A percentile compares a stretch with the other conserved stretches of the same genome.
Evolutionary conservation across 2,797 vertebrate genomes (phyloP).

Genomic region (Hippocampus kuda): DNA sequence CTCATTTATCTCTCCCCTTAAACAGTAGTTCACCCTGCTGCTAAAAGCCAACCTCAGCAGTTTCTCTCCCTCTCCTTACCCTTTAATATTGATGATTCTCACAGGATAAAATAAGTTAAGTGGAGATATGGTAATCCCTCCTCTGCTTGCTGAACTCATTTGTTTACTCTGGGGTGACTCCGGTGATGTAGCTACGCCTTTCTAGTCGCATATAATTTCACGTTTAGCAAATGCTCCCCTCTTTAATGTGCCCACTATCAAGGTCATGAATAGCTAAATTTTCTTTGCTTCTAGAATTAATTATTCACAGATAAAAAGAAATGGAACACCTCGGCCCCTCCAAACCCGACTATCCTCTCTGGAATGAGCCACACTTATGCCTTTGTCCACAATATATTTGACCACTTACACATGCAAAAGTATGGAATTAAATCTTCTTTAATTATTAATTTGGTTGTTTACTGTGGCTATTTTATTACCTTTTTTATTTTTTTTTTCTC

Average conservation of each 20-base stretch:
- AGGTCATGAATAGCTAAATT: slow-evolving; percentile 62
- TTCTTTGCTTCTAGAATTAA: slow-evolving; percentile 47
- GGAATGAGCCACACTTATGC: slow-evolving; percentile 21
- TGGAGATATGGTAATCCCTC: slow-evolving; percentile 74
- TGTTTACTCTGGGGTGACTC: slow-evolving; percentile 72
- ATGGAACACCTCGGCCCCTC: slow-evolving; percentile 5
- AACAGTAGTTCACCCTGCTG: slow-evolving; percentile 66
- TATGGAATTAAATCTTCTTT: slow-evolving; percentile 1
- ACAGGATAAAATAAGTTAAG: slow-evolving; percentile 76
- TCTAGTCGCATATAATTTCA: slow-evolving; percentile 67
- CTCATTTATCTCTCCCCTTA: slow-evolving; percentile 71
- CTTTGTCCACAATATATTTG: slow-evolving; percentile 29
- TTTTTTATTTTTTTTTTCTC: neutral
- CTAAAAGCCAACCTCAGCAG: slow-evolving; percentile 70
- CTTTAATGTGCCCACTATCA: slow-evolving; percentile 61
- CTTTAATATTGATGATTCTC: slow-evolving; percentile 79
- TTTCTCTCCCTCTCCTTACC: slow-evolving; percentile 65
- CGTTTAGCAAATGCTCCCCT: slow-evolving; percentile 57
- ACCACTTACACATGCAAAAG: slow-evolving; percentile 14
- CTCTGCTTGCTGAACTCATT: slow-evolving; percentile 68
- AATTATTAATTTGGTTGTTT: slow-evolving; percentile 11
- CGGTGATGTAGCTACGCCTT: slow-evolving; percentile 60
- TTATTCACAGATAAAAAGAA: slow-evolving; percentile 55
- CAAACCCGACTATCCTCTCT: slow-evolving; percentile 5
- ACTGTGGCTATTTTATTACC: neutral